Conservation (phyloP, 2,797 vertebrate genomes). For the Danio aesculapii region DNA sequence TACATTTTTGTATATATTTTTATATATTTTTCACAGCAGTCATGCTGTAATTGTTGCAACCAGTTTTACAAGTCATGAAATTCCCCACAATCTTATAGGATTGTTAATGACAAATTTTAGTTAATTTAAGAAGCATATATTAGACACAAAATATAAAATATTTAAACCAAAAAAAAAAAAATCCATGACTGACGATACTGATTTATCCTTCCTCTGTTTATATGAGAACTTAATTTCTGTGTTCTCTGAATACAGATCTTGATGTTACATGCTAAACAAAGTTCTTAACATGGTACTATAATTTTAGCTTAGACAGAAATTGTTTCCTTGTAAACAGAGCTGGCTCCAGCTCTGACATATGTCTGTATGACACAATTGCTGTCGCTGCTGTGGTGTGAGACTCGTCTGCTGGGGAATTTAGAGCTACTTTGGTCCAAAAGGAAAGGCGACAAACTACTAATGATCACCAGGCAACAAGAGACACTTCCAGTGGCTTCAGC, state of each 20-base stretch:
- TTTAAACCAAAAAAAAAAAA: not conserved
- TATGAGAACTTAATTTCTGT: not conserved
- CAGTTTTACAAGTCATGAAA: not conserved
- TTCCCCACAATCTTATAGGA: constrained; percentile 17
- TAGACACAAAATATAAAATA: not conserved
- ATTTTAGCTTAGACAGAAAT: not conserved
- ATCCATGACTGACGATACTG: not conserved
- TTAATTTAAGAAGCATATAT: not conserved
- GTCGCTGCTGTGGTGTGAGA: constrained; percentile 4
- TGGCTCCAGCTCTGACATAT: constrained; percentile 17
- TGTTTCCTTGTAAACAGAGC: constrained; percentile 1
- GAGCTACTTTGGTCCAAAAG: not conserved
- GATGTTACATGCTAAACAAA: not conserved
- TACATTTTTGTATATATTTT: not conserved
- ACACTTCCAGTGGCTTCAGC: constrained; percentile 19
- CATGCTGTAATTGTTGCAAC: not conserved
- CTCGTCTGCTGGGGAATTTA: constrained; percentile 14
- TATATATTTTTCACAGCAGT: too few relatives aligned
- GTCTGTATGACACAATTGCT: not conserved
- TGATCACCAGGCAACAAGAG: constrained; percentile 38
- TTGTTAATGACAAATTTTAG: not conserved
- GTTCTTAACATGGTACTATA: not conserved
- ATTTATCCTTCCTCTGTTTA: not conserved
- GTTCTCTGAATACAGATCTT: constrained; percentile 1
- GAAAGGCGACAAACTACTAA: not conserved